phyloP scores from a whole-genome alignment of 2,113 vertebrate species.

The Malurus cyaneus region DNA sequence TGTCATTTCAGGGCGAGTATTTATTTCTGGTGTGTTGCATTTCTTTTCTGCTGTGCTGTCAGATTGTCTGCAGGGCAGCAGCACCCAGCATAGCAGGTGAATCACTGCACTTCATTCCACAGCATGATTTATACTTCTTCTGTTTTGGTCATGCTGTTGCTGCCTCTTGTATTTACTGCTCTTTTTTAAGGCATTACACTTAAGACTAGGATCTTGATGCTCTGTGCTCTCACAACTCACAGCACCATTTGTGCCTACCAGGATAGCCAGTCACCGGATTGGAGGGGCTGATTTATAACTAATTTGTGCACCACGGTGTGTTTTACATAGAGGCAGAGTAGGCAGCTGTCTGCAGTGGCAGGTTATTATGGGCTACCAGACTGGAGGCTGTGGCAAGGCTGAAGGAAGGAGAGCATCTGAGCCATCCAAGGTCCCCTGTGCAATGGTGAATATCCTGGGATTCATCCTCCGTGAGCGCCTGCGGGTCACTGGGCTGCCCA shows the following conservation, averaged over 20 bases:
- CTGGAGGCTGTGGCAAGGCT: neutral
- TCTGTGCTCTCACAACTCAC: neutral
- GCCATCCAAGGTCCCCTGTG: neutral
- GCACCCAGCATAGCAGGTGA: constrained; percentile 31
- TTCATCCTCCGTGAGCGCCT: neutral
- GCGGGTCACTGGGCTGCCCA: neutral
- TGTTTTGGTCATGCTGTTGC: constrained; percentile 35
- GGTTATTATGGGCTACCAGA: neutral
- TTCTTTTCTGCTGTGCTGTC: constrained; percentile 61
- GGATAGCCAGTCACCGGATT: neutral
- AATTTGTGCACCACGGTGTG: neutral
- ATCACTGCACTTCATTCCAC: constrained; percentile 42
- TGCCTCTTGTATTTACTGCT: constrained; percentile 31
- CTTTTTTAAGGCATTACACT: constrained; percentile 20
- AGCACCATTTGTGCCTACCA: neutral
- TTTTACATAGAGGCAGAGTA: neutral
- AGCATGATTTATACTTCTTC: constrained; percentile 34
- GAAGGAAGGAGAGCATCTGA: neutral
- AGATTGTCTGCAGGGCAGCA: constrained; percentile 51
- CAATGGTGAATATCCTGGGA: neutral
- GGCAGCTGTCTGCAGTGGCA: neutral
- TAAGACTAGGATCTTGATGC: neutral
- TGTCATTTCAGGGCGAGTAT: constrained; percentile 48
- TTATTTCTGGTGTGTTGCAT: constrained; percentile 55
- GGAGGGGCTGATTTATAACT: neutral